Conservation (phyloP, 2,113 vertebrate species). For the Caracal caracal region DNA sequence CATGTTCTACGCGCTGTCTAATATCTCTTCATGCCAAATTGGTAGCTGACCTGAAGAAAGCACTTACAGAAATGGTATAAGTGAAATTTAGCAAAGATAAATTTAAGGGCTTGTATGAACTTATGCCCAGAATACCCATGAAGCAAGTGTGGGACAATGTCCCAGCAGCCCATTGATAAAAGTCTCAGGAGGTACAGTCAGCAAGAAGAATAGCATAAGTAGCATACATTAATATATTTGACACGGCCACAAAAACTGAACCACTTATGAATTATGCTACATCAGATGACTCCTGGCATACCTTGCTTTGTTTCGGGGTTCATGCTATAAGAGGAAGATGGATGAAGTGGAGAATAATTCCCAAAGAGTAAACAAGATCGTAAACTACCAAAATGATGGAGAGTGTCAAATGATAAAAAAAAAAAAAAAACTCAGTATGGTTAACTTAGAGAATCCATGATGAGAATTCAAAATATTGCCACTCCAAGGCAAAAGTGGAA, state of each 20-base stretch:
- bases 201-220: neutral
- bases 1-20: neutral
- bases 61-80: neutral
- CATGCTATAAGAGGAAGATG: neutral
- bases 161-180: neutral
- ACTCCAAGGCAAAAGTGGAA: neutral
- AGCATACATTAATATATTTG: neutral
- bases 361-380: neutral
- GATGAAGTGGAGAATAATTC: neutral
- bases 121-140: neutral
- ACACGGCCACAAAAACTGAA: neutral
- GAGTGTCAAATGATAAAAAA: neutral
- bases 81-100: neutral
- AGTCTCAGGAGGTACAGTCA: neutral
- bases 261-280: neutral
- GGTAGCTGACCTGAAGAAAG: neutral
- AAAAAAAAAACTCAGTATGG: neutral
- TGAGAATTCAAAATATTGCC: neutral
- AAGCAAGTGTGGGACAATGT: neutral
- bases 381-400: neutral
- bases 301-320: neutral
- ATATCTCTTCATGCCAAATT: neutral
- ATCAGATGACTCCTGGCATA: neutral
- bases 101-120: neutral
- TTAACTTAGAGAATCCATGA: neutral